phyloP scores from a whole-genome alignment of 2,888 invertebrate species.

The Brachypalpus laphriformis region DNA sequence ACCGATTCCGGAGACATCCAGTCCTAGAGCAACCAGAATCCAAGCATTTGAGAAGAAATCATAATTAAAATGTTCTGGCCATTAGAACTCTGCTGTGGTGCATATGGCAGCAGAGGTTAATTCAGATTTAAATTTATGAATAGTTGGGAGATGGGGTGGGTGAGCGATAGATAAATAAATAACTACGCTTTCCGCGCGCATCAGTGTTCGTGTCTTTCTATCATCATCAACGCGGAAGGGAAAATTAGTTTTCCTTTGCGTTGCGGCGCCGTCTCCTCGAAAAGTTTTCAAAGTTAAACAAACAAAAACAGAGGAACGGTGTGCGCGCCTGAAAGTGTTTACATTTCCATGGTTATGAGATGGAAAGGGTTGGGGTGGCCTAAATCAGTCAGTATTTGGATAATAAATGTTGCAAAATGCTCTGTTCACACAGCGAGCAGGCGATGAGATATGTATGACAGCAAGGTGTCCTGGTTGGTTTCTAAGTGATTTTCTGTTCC shows the following conservation, averaged over 20 bases:
- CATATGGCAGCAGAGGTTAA: slow-evolving; percentile 18
- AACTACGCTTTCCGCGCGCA: background rate
- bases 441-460: background rate
- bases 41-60: slow-evolving; percentile 51
- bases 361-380: slow-evolving; percentile 1
- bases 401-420: slow-evolving; percentile 5
- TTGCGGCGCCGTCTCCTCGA: background rate
- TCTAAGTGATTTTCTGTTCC: background rate
- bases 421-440: background rate
- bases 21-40: slow-evolving; percentile 10
- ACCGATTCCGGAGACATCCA: background rate
- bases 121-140: slow-evolving; percentile 28
- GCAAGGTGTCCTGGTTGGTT: background rate
- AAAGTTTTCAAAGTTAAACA: slow-evolving; percentile 36
- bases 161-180: slow-evolving; percentile 38
- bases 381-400: slow-evolving; percentile 3
- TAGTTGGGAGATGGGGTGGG: background rate
- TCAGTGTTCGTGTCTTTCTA: background rate
- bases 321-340: background rate
- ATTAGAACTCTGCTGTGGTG: slow-evolving; percentile 46
- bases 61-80: slow-evolving; percentile 71
- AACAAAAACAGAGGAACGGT: slow-evolving; percentile 11
- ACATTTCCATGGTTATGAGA: slow-evolving; percentile 1
- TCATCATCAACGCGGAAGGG: slow-evolving; percentile 48
- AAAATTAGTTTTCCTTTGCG: slow-evolving; percentile 4